Base-by-base conservation (phyloP, 2,113 vertebrate genomes). In the Poeciliopsis retropinna region DNA sequence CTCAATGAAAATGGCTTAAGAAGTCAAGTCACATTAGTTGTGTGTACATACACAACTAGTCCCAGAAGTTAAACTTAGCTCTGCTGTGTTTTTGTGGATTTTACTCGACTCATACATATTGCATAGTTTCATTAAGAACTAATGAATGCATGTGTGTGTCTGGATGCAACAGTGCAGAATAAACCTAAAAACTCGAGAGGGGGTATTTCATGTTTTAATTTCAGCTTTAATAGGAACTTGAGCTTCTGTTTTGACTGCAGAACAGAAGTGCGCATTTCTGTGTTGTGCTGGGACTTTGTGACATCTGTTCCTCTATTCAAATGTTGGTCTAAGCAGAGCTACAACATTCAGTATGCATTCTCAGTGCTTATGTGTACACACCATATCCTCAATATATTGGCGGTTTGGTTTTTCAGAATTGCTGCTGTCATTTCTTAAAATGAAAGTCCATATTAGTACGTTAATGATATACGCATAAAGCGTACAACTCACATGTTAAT, bases 211-310 rank as follows among this genome's bases (percentile, higher is more conserved):
- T 64, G 41, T 77, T 63, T 61, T n/a, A 30, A 62, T 68, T 30
- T 51, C 0, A 11, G 8, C 5, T 68, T 12, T 34, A 10, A 79
- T 27, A 80, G 83, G 81, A 89, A 86, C 72, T 78, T 63, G 64
- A 28, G 22, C 64, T 70, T 39, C 57, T 73, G 8, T 75, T 64
- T 39, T 67, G 11, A 15, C 37, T 72, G 29, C 6, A 22, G 54
- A 79, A 79, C 70, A 83, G 80, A 85, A 77, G 62, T 77, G 31
- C 25, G 29, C 30, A 7, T 51, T 32, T 37, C 3, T 19, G 28
- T 37, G 22, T 31, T 19, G 22, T 62, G 60, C 5, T 22, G 37
- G 31, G 60, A 47, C 31, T 32, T 51, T 47, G 27, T 1, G 32
- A 51, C 30, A 5, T 17, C 15, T 37, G 51, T 66, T 75, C 13